Evolutionary conservation across 30 jellyfish, hydroid and myxozoan species (phyloP).

Genomic region (Catostylus mosaicus): DNA sequence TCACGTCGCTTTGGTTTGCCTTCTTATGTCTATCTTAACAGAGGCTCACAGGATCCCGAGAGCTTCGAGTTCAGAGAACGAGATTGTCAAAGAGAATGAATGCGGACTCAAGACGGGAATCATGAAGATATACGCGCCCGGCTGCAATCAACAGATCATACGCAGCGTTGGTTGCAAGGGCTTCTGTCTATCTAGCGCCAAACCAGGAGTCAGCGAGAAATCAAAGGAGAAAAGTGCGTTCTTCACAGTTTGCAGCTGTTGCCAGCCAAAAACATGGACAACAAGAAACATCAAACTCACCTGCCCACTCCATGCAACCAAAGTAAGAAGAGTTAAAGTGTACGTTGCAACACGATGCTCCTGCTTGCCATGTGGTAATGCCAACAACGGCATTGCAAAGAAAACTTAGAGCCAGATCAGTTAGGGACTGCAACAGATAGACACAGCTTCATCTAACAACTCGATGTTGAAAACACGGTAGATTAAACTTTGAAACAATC

Average conservation of each 20-base stretch:
- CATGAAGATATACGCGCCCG: slow-evolving; percentile 55
- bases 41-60: slow-evolving; percentile 10
- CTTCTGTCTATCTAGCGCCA: slow-evolving; percentile 49
- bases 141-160: slow-evolving; percentile 40
- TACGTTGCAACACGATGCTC: slow-evolving; percentile 56
- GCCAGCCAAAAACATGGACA: slow-evolving; percentile 48
- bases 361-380: slow-evolving; percentile 44
- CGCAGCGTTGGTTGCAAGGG: slow-evolving; percentile 66
- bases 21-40: background rate
- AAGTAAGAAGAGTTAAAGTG: slow-evolving; percentile 26
- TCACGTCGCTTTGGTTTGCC: background rate
- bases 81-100: slow-evolving; percentile 1
- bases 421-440: background rate
- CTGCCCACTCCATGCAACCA: slow-evolving; percentile 44
- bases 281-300: slow-evolving; percentile 23
- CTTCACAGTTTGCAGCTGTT: slow-evolving; percentile 49
- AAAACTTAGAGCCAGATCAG: background rate
- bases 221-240: slow-evolving; percentile 8
- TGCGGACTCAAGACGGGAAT: slow-evolving; percentile 55
- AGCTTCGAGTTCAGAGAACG: slow-evolving; percentile 6
- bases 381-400: background rate
- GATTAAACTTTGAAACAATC: background rate
- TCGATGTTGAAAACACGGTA: background rate
- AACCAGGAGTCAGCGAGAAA: slow-evolving; percentile 44
- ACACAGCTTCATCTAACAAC: background rate